A percentile compares a stretch with the other conserved stretches of the same genome.
phyloP scores from a whole-genome alignment of 2,888 invertebrate species.

The Drymonia ruficornis region DNA sequence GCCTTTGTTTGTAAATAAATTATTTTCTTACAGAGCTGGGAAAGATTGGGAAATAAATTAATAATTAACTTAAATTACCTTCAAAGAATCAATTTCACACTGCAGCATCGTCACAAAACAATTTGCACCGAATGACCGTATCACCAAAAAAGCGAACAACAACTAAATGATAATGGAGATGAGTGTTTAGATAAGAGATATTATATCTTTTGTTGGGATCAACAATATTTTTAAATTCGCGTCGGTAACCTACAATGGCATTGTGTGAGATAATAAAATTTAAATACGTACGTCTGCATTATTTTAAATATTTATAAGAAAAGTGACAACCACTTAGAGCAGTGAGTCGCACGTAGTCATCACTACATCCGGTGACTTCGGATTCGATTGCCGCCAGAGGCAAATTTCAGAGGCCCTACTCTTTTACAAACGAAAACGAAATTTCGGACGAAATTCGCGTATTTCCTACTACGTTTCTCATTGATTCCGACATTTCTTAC shows the following conservation, averaged over 20 bases:
- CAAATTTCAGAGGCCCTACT: too few relatives aligned
- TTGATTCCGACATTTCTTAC: too few relatives aligned
- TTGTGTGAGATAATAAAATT: constrained; percentile 12
- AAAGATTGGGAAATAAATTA: not conserved
- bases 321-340: too few relatives aligned
- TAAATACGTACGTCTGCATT: not conserved
- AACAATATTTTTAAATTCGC: constrained; percentile 16
- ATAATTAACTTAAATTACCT: constrained; percentile 44
- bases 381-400: too few relatives aligned
- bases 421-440: too few relatives aligned
- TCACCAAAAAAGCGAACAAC: constrained; percentile 28
- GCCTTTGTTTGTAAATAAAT: too few relatives aligned
- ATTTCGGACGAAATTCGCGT: too few relatives aligned
- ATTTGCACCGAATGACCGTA: constrained; percentile 22
- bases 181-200: constrained; percentile 40
- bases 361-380: too few relatives aligned
- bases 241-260: constrained; percentile 23
- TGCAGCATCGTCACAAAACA: constrained; percentile 55
- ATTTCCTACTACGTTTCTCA: too few relatives aligned
- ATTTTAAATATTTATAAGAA: too few relatives aligned
- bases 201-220: constrained; percentile 20
- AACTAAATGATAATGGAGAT: constrained; percentile 32
- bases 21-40: too few relatives aligned
- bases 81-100: constrained; percentile 58
- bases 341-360: too few relatives aligned